A percentile compares a stretch with the other conserved stretches of the same genome.
Evolutionary conservation across 2,797 vertebrate genomes (phyloP).

Genomic region (Craterocephalus amniculus): DNA sequence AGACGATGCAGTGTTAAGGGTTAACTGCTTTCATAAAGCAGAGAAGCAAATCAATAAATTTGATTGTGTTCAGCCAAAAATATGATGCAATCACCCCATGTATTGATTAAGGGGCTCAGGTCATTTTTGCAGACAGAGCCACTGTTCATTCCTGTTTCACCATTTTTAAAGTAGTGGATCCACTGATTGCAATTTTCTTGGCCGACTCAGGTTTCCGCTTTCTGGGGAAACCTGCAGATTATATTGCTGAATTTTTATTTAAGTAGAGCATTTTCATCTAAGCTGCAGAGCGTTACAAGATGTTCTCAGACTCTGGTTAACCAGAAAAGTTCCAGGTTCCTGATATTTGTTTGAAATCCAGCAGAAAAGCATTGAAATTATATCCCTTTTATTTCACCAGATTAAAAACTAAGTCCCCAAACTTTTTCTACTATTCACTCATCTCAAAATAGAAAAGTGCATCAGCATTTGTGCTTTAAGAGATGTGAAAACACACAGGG

Average conservation of each 20-base stretch:
- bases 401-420: neutral
- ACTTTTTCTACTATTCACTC: neutral
- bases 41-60: slow-evolving; percentile 64
- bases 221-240: neutral
- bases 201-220: neutral
- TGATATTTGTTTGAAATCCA: neutral
- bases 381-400: neutral
- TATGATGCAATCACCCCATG: slow-evolving; percentile 61
- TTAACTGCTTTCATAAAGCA: slow-evolving; percentile 51
- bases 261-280: neutral
- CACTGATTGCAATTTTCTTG: neutral
- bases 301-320: neutral
- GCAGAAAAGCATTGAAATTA: neutral
- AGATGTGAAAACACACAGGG: neutral
- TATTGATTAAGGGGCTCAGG: slow-evolving; percentile 57
- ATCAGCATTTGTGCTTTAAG: neutral
- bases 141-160: slow-evolving; percentile 10
- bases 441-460: neutral
- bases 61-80: slow-evolving; percentile 65
- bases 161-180: neutral
- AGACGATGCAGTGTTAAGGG: slow-evolving; percentile 33
- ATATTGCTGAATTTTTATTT: neutral
- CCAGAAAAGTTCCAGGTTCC: neutral
- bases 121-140: slow-evolving; percentile 55
- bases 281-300: neutral